A percentile compares a stretch with the other conserved stretches of the same genome.
Evolutionary conservation across 2,113 vertebrate genomes (phyloP).

Genomic region (Sinosuthora webbiana): DNA sequence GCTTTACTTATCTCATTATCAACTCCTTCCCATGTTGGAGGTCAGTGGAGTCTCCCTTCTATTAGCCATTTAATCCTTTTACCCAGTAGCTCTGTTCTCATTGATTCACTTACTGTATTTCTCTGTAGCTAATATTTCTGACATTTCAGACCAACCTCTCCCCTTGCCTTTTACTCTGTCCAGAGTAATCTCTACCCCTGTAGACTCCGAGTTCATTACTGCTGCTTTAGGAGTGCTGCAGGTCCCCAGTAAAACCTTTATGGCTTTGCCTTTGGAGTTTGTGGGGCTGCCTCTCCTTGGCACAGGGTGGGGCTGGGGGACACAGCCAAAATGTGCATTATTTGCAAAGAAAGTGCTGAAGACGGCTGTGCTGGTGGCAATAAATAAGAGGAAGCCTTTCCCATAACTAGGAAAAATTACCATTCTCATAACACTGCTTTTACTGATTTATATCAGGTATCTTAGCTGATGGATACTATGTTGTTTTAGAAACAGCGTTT

Average conservation of each 20-base stretch:
- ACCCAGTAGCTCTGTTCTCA: slow-evolving; percentile 69
- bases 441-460: not conserved
- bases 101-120: slow-evolving; percentile 71
- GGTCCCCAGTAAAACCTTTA: not conserved
- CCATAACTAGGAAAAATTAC: not conserved
- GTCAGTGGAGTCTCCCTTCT: slow-evolving; percentile 75
- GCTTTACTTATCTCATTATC: slow-evolving; percentile 82
- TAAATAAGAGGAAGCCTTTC: not conserved
- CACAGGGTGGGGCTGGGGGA: not conserved
- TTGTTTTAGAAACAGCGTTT: not conserved
- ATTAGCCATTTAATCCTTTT: slow-evolving; percentile 81
- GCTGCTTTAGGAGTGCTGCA: slow-evolving; percentile 1
- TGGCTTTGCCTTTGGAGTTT: not conserved
- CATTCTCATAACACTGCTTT: not conserved
- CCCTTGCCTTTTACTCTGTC: slow-evolving; percentile 51
- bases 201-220: slow-evolving; percentile 59
- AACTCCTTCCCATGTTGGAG: slow-evolving; percentile 74
- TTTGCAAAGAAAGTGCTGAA: not conserved
- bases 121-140: slow-evolving; percentile 71
- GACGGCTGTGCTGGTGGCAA: not conserved
- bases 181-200: slow-evolving; percentile 33
- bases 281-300: not conserved
- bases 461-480: not conserved
- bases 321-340: not conserved
- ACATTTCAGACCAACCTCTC: slow-evolving; percentile 70